A percentile compares a stretch with the other conserved stretches of the same genome.
Evolutionary conservation across 1,140 invertebrate genomes (phyloP).

Genomic region (Ctenoplectra terminalis): DNA sequence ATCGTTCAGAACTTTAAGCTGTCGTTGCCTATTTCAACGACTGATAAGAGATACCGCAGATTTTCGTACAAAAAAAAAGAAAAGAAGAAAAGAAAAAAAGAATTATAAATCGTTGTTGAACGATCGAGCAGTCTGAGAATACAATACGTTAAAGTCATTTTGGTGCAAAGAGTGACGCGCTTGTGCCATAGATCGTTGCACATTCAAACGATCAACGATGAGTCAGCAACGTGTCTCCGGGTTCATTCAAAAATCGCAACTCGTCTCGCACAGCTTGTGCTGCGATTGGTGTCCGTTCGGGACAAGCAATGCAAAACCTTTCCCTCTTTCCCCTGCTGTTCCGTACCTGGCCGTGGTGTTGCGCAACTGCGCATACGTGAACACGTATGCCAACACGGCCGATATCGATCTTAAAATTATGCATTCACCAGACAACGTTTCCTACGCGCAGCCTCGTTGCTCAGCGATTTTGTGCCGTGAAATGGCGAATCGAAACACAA

Average conservation of each 20-base stretch:
- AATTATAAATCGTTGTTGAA: no score
- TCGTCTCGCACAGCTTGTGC: slow-evolving; percentile 25
- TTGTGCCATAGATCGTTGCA: not conserved
- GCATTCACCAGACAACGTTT: slow-evolving; percentile 29
- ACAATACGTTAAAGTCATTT: no score
- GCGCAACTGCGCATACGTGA: slow-evolving; percentile 42
- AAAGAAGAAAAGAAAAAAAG: no score
- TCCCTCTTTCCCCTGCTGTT: not conserved
- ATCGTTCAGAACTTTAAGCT: no score
- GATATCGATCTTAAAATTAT: slow-evolving; percentile 58
- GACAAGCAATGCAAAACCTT: slow-evolving; percentile 19
- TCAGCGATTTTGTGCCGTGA: not conserved
- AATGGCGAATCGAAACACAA: not conserved
- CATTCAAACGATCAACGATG: slow-evolving; percentile 38
- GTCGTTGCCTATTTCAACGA: no score
- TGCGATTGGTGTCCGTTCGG: slow-evolving; percentile 43
- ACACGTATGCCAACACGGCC: slow-evolving; percentile 43
- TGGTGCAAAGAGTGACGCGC: not conserved
- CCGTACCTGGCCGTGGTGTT: slow-evolving; percentile 6
- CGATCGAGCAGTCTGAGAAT: no score
- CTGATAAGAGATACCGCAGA: no score
- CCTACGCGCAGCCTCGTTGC: slow-evolving; percentile 24
- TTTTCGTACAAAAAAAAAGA: no score
- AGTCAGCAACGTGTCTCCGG: slow-evolving; percentile 44
- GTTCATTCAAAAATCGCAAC: slow-evolving; percentile 62